Evolutionary conservation across 2,113 vertebrate genomes (phyloP).

Genomic region (rat (Rattus norvegicus)): DNA sequence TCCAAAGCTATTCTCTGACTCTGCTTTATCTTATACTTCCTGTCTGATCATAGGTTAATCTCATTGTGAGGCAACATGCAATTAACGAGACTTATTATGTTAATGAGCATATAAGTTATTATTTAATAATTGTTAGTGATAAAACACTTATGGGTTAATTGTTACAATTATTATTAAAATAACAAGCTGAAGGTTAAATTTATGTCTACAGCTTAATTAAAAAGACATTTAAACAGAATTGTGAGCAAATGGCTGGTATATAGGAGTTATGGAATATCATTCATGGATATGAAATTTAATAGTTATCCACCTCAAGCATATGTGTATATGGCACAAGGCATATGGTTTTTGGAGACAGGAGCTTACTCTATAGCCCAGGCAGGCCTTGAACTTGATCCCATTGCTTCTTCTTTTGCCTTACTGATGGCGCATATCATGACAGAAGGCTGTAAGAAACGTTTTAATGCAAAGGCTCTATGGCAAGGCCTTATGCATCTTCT

Average conservation of each 20-base stretch:
- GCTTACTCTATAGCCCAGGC: background rate
- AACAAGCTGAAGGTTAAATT: slow-evolving; percentile 69
- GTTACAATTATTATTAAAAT: slow-evolving; percentile 76
- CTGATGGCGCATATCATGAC: background rate
- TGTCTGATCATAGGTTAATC: slow-evolving; percentile 70
- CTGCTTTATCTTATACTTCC: slow-evolving; percentile 56
- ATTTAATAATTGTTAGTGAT: slow-evolving; percentile 77
- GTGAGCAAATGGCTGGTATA: slow-evolving; percentile 54
- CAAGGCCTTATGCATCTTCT: background rate
- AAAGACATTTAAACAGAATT: slow-evolving; percentile 67
- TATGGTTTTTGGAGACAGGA: background rate
- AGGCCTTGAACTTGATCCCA: background rate
- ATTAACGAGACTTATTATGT: slow-evolving; percentile 75
- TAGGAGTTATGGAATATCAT: slow-evolving; percentile 38
- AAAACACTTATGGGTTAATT: slow-evolving; percentile 76
- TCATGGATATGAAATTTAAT: background rate
- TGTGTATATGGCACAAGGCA: background rate
- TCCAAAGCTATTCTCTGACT: slow-evolving; percentile 45
- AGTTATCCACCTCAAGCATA: slow-evolving; percentile 14
- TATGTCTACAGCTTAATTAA: slow-evolving; percentile 67
- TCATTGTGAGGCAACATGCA: slow-evolving; percentile 62
- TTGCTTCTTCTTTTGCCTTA: background rate
- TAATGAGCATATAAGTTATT: slow-evolving; percentile 74
- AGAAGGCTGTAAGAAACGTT: background rate
- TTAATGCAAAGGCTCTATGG: background rate